Evolutionary conservation across 2,113 vertebrate genomes (phyloP).

Genomic region (Syngnathus floridae): DNA sequence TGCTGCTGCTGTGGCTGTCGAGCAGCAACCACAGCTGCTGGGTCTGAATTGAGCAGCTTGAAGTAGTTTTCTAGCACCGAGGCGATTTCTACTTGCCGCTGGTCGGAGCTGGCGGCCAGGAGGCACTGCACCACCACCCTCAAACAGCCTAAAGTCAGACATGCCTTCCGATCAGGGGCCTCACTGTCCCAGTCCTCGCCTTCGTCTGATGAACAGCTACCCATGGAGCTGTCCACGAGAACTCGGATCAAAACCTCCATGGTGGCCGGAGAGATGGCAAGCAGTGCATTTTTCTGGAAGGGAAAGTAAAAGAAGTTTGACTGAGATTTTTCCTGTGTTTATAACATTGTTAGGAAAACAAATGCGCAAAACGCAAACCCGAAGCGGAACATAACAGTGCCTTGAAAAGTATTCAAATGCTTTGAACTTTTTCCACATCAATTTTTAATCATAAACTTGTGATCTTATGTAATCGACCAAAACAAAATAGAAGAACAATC

Average conservation of each 20-base stretch:
- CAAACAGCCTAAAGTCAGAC: constrained; percentile 89
- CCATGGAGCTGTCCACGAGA: constrained; percentile 78
- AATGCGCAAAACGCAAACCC: neutral
- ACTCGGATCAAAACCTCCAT: constrained; percentile 95
- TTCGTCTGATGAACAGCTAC: constrained; percentile 66
- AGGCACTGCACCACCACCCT: constrained; percentile 92
- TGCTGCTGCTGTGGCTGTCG: constrained; percentile 38
- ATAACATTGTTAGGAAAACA: neutral
- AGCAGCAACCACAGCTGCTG: constrained; percentile 69
- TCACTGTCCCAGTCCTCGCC: constrained; percentile 77
- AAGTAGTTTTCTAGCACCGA: constrained; percentile 94
- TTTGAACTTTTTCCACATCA: too few species aligned
- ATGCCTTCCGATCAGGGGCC: constrained; percentile 80
- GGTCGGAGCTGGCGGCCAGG: constrained; percentile 90
- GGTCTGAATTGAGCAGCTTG: constrained; percentile 94
- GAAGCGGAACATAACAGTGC: neutral
- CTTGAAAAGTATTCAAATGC: too few species aligned
- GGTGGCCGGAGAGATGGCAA: constrained; percentile 94
- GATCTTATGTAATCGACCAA: too few species aligned
- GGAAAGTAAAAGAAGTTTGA: neutral
- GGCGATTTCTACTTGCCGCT: constrained; percentile 92
- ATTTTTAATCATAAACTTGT: too few species aligned
- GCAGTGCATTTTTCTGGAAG: constrained; percentile 84
- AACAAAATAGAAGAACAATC: too few species aligned
- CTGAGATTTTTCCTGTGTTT: neutral